phyloP scores from a whole-genome alignment of 2,113 vertebrate species.

The Trematocara macrostoma region DNA sequence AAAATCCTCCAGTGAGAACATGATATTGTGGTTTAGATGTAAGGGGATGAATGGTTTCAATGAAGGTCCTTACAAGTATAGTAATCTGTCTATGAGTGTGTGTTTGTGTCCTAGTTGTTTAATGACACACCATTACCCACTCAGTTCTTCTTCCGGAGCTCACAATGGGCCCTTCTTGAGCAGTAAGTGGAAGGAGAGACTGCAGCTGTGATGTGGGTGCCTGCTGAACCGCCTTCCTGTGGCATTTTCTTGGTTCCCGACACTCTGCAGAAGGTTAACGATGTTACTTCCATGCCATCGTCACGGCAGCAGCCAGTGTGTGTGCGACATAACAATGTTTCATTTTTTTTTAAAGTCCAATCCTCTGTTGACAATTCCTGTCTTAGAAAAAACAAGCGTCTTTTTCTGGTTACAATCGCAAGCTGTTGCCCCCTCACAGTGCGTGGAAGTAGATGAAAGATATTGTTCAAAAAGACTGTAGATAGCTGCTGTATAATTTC shows the following conservation, averaged over 20 bases:
- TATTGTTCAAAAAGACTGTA: not conserved
- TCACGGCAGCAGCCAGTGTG: not conserved
- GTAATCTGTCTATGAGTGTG: not conserved
- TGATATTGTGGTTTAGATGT: not conserved
- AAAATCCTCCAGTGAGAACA: not conserved
- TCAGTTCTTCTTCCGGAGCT: not conserved
- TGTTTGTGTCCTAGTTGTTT: conserved; percentile 1
- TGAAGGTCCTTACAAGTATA: not conserved
- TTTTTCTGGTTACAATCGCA: not conserved
- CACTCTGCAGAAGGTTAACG: conserved; percentile 1
- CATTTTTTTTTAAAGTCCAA: not conserved
- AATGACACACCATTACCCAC: not conserved
- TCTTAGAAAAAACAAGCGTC: not conserved
- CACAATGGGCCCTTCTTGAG: not conserved
- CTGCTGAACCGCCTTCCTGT: conserved; percentile 2
- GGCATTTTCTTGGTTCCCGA: not conserved
- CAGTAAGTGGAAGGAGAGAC: not conserved
- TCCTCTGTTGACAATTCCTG: not conserved
- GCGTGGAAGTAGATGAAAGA: not conserved
- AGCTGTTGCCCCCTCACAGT: not conserved
- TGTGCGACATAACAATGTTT: not conserved
- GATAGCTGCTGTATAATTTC: not conserved
- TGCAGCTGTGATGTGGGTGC: conserved; percentile 1
- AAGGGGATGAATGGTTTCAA: not conserved
- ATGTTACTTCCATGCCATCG: not conserved